phyloP scores from a whole-genome alignment of 2,797 vertebrate species.

The Mallotus villosus region DNA sequence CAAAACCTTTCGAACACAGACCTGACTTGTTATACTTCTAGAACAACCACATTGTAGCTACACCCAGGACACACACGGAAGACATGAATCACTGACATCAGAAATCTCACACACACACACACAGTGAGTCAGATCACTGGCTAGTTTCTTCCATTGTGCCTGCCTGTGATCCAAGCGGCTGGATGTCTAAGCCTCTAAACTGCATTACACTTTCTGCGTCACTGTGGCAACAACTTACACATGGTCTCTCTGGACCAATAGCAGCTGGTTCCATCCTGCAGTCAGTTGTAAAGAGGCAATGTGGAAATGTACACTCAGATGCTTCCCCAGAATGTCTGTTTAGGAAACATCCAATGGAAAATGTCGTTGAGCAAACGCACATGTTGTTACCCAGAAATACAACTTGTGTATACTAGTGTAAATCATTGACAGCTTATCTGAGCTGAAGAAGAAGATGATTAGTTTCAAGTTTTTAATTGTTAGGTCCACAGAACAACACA shows the following conservation, averaged over 20 bases:
- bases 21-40: conserved; percentile 3
- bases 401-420: background rate
- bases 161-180: conserved; percentile 35
- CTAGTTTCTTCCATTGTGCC: conserved; percentile 46
- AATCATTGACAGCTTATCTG: too few relatives aligned
- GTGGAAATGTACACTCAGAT: background rate
- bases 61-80: conserved; percentile 56
- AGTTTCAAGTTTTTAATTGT: too few relatives aligned
- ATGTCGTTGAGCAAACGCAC: too few relatives aligned
- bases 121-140: conserved; percentile 55
- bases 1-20: background rate
- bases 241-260: background rate
- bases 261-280: background rate
- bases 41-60: conserved; percentile 63
- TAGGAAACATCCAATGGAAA: background rate
- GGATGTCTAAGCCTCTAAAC: conserved; percentile 32
- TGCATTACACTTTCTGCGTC: background rate
- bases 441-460: background rate
- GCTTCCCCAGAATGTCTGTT: background rate
- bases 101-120: conserved; percentile 47
- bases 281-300: background rate
- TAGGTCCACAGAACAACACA: too few relatives aligned
- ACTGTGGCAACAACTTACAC: conserved; percentile 3
- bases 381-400: background rate
- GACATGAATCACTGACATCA: conserved; percentile 69